Evolutionary conservation across 1,140 invertebrate species (phyloP), one percentile per base, ranked within the genome.

Genomic region (Aleiodes sp.): DNA sequence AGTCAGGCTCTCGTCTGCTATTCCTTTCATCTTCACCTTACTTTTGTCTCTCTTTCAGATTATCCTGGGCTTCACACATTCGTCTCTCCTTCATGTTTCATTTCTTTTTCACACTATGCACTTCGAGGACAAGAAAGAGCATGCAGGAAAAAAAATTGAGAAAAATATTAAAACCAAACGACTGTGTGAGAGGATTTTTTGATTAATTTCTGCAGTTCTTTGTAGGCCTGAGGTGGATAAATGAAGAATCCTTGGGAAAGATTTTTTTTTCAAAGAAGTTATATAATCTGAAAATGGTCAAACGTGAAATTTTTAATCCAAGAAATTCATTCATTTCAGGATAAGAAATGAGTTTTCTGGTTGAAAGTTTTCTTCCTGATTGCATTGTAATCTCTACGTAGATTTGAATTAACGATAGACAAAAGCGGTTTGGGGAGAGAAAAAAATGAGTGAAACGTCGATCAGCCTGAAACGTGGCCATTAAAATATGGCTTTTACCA

Each of bases 91-190:
- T 52, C 46, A 52, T 52, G 10, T 52, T 21, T 52, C 46, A 52
- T 16, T 21, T 52, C 19, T 52, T 65, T 63, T 35, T 57, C 19
- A 8, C 7, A 24, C 60, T 2, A n/a, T n/a, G n/a, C n/a, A n/a
- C n/a, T 26, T 29, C 28, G 46, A 21, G 9, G 14, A 10, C 16
- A 70, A n/a, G 33, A 8, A 69, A 8, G 24, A 41, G 65, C 16
- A 62, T 39, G n/a, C 6, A 10, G 21, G 70, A 57, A 43, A 12
- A 35, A 65, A n/a, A 70, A 64, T 46, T 26, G 52, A 59, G 64
- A 64, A n/a, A n/a, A n/a, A n/a, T n/a, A n/a, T n/a, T n/a, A n/a
- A n/a, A n/a, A n/a, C n/a, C n/a, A n/a, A n/a, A n/a, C n/a, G n/a
- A n/a, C n/a, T n/a, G n/a, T n/a, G n/a, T n/a, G n/a, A n/a, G n/a